Evolutionary conservation across 64 coral and sea anemone genomes (phyloP).

Genomic region (Actinia equina): DNA sequence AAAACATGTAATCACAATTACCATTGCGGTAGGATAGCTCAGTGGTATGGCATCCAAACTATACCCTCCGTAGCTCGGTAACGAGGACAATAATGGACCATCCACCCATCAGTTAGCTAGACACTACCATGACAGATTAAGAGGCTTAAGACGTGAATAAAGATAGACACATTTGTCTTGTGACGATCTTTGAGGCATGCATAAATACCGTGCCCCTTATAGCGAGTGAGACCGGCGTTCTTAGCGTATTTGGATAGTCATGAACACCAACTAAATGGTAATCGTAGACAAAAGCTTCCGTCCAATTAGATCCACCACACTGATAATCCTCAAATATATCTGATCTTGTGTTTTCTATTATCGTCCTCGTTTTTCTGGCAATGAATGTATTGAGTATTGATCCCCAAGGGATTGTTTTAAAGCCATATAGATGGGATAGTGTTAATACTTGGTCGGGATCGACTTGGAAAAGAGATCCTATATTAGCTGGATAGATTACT

Average conservation of each 20-base stretch:
- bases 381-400: not conserved
- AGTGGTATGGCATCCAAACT: not conserved
- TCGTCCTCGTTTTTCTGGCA: not conserved
- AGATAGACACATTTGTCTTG: not conserved
- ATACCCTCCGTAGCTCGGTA: too few species aligned
- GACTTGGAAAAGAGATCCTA: too few species aligned
- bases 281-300: not conserved
- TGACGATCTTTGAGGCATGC: not conserved
- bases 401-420: not conserved
- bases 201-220: not conserved
- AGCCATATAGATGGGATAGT: too few species aligned
- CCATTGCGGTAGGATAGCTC: too few species aligned
- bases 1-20: not conserved
- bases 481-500: too few species aligned
- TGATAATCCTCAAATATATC: not conserved
- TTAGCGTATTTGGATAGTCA: not conserved
- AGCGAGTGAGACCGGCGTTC: not conserved
- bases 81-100: too few species aligned
- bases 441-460: too few species aligned
- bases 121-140: not conserved
- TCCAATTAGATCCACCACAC: not conserved
- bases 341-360: not conserved
- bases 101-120: too few species aligned
- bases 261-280: constrained; percentile 1
- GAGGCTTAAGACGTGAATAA: not conserved